phyloP scores from a whole-genome alignment of 35 echinoderm and acorn worm genomes.

The Diadema setosum region DNA sequence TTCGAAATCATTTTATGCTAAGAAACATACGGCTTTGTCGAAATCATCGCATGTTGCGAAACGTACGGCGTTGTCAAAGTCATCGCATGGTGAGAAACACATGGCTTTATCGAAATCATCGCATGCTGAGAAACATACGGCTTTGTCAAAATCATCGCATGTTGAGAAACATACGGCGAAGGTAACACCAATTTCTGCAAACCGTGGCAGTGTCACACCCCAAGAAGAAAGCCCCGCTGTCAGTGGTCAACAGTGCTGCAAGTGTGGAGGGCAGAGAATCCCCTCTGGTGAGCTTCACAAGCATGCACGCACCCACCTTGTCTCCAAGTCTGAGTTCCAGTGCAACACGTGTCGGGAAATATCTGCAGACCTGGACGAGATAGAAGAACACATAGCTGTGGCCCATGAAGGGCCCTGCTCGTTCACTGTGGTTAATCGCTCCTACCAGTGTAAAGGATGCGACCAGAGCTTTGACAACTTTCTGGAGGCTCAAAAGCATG shows the following conservation, averaged over 20 bases:
- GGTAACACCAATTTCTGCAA: not conserved
- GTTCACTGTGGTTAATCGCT: not conserved
- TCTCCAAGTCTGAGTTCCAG: not conserved
- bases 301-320: not conserved
- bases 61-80: not conserved
- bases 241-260: not conserved
- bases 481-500: not conserved
- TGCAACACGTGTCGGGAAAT: not conserved
- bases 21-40: not conserved
- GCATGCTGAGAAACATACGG: not conserved
- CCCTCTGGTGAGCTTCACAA: not conserved
- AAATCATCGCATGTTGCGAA: no score
- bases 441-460: not conserved
- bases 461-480: not conserved
- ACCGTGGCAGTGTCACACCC: not conserved
- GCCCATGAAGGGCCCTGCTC: not conserved
- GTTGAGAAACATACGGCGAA: not conserved
- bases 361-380: not conserved
- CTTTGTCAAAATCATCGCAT: not conserved
- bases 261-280: not conserved
- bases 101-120: not conserved
- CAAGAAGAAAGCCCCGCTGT: not conserved
- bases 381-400: not conserved
- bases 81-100: not conserved
- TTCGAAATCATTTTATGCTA: not conserved